Conservation (phyloP, 2,888 invertebrate genomes). For the Megamerina dolium region DNA sequence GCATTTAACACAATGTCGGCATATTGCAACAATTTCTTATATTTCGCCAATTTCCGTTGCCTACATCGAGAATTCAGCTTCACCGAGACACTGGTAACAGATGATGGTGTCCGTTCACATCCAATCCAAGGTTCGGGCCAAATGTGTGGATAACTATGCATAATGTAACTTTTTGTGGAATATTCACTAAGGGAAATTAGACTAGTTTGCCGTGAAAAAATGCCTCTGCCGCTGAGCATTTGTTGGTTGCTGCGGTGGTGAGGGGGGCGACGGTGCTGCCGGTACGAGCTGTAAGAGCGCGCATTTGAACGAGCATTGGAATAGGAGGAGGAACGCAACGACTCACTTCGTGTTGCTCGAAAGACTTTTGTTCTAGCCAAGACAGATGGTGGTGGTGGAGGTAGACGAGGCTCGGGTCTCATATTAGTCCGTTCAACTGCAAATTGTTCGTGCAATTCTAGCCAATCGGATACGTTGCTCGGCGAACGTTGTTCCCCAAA, state of each 20-base stretch:
- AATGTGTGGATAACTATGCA: conserved; percentile 41
- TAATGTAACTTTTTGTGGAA: conserved; percentile 43
- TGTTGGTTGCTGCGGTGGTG: no score
- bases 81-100: conserved; percentile 1
- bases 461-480: conserved; percentile 48
- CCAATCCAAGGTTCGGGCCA: conserved; percentile 20
- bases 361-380: conserved; percentile 4
- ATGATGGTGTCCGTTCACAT: conserved; percentile 3
- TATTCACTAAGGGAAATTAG: conserved; percentile 40
- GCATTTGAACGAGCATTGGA: conserved; percentile 35
- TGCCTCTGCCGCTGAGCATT: conserved; percentile 34
- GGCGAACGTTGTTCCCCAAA: conserved; percentile 47
- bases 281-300: conserved; percentile 25
- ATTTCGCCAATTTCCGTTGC: conserved; percentile 19
- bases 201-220: conserved; percentile 41
- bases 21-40: conserved; percentile 38
- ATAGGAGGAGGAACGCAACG: conserved; percentile 29
- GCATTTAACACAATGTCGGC: conserved; percentile 42
- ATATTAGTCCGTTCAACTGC: no score
- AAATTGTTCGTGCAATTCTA: conserved; percentile 43
- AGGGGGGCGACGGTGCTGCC: conserved; percentile 19
- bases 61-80: conserved; percentile 12
- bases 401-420: conserved; percentile 1
- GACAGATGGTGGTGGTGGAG: conserved; percentile 10
- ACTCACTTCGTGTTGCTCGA: conserved; percentile 23